Conservation (phyloP, 2,113 vertebrate genomes). For the Gulo gulo region DNA sequence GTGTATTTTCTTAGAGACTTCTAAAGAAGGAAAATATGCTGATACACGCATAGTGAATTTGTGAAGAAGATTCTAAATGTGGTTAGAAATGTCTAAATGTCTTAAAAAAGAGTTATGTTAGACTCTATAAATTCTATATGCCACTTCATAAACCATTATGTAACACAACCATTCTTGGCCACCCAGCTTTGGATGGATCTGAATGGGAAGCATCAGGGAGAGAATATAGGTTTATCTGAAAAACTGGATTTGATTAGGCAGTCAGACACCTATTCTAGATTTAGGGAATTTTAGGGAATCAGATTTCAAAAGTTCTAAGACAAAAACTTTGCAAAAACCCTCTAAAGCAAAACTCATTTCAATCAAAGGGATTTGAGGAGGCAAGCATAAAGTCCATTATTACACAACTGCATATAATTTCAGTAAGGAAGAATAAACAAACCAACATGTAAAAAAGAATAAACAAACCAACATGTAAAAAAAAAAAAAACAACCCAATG, state of each 20-base stretch:
- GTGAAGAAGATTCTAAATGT: background rate
- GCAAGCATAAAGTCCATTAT: background rate
- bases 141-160: background rate
- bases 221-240: background rate
- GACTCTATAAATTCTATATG: background rate
- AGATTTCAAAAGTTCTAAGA: constrained; percentile 24
- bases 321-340: background rate
- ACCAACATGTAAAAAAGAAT: background rate
- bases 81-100: background rate
- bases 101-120: background rate
- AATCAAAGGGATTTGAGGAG: background rate
- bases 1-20: background rate
- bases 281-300: background rate
- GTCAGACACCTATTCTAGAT: background rate
- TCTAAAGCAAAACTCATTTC: background rate
- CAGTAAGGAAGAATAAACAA: background rate
- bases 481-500: background rate
- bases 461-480: background rate
- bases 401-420: background rate
- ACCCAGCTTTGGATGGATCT: background rate
- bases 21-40: background rate
- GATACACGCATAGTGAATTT: background rate
- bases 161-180: background rate
- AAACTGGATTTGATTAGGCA: background rate
- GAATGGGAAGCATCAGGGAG: background rate